Evolutionary conservation across 2,113 vertebrate species (phyloP), one percentile per base, ranked within the genome.

Genomic region (Lophura nycthemera): DNA sequence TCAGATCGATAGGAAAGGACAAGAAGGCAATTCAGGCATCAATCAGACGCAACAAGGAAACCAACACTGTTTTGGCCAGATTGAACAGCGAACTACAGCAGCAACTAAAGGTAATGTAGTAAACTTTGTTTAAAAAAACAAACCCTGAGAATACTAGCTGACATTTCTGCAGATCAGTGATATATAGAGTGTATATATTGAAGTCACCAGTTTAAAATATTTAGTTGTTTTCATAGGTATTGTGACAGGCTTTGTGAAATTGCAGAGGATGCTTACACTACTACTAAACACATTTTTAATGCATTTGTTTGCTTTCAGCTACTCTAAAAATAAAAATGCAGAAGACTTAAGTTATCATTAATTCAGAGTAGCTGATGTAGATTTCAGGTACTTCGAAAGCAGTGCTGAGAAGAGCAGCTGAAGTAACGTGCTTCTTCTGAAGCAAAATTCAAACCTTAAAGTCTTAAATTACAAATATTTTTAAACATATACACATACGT

Each of bases 1-100:
- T 96, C 97, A 99, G 99, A 97, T 99, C 99, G 61, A 95, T 98
- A 90, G 99, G 99, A 89, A 99, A 99, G 91, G 99, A 99, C 96
- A 99, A 99, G 96, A 99, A 99, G 96, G 98, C 99, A 38, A 99
- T 99, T 97, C 99, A 99, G 97, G 99, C 99, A 90, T 99, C 99
- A 54, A 99, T 99, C 97, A 98, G 99, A 98, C 99, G 99, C 96
- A 99, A 99, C 97, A 99, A 99, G 92, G 99, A 99, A 97, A 99
- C 99, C 11, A 99, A 99, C 95, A 99, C 99, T 50, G 99, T 99
- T 94, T 97, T 99, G 98, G 99, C 99, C 92, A 98, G 99, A 97
- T 97, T 99, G 85, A 99, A 99, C 95, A 99, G 99, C 97, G 99
- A 99, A 98, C 97, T 99, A 90, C 99, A 99, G 91, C 99, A 99